Evolutionary conservation across 2,888 invertebrate genomes (phyloP), one percentile per base, ranked within the genome.

Genomic region (Brachyopa scutellaris): DNA sequence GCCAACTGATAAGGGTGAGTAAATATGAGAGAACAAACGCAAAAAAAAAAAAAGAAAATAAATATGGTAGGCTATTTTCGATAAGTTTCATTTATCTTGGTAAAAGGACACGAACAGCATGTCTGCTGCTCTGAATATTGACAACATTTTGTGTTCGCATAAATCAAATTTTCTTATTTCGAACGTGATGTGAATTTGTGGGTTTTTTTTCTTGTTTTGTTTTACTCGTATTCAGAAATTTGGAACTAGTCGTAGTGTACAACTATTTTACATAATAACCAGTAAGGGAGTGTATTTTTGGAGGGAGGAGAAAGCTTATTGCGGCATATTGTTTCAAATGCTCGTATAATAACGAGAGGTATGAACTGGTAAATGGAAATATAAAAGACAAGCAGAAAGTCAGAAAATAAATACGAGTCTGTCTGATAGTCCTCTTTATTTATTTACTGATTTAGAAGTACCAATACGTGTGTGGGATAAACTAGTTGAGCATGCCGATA

Each of bases 101-200:
- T 45, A 19, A 57, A 49, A 64, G 49, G 78, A 72, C 78, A 72
- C 57, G 78, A 78, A 72, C 72, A 72, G 49, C 62, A 78, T 72
- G 57, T 64, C 51, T 45, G 53, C 53, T 55, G 21, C 13, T 53
- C 29, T 33, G 62, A 62, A 73, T 73, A 73, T 73, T 73, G 72
- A 73, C 72, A 73, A 73, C 61, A 73, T 73, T 73, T 55, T 45
- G 45, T 62, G 45, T 49, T 42, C 29, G 57, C 49, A 74, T 74
- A 74, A 74, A 74, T 74, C 74, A 74, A 66, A 74, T 66, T 57
- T 74, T 40, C 66, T 11, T 74, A 67, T 53, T 55, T 69, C 67
- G 55, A 26, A 74, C 79, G 79, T 74, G 79, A 74, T 62, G 29
- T 23, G 79, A 80, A 74, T 80, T 55, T 49, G 40, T 33, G 19